Evolutionary conservation across 2,797 vertebrate genomes (phyloP).

Genomic region (Cichlasoma orientale): DNA sequence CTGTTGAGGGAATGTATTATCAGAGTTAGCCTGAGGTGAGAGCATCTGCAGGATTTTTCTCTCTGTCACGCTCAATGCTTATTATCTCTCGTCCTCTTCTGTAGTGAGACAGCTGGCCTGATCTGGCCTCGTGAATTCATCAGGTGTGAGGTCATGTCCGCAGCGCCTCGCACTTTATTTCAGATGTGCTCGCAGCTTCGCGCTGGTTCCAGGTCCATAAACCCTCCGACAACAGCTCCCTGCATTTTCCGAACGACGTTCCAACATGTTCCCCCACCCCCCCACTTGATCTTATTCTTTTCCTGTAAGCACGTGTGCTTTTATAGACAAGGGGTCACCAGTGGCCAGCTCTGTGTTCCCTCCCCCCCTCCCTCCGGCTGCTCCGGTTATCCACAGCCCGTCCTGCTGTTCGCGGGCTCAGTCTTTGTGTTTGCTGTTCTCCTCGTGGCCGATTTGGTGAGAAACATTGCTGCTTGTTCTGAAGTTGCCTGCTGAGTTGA

Average conservation of each 20-base stretch:
- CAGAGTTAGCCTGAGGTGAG: not conserved
- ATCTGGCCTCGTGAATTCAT: slow-evolving; percentile 77
- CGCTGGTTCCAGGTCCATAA: slow-evolving; percentile 38
- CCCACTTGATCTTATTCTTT: slow-evolving; percentile 47
- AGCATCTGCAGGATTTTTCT: not conserved
- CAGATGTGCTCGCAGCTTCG: slow-evolving; percentile 43
- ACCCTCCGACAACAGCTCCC: slow-evolving; percentile 64
- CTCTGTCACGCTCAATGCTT: not conserved
- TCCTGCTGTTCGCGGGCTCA: slow-evolving; percentile 42
- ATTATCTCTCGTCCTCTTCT: slow-evolving; percentile 7
- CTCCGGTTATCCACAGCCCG: slow-evolving; percentile 53
- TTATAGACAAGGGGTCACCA: slow-evolving; percentile 71
- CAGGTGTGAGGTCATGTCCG: slow-evolving; percentile 78
- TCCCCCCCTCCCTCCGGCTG: slow-evolving; percentile 45
- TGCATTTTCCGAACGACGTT: slow-evolving; percentile 74
- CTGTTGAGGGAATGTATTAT: slow-evolving; percentile 6
- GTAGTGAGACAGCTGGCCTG: slow-evolving; percentile 76
- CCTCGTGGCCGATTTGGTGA: not conserved
- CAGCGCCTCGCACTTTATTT: slow-evolving; percentile 38
- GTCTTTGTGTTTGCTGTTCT: slow-evolving; percentile 6
- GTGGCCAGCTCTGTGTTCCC: slow-evolving; percentile 49
- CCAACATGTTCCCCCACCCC: slow-evolving; percentile 54
- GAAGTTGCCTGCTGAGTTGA: not conserved
- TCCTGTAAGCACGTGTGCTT: slow-evolving; percentile 62
- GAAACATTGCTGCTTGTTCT: slow-evolving; percentile 14